Percentiles rank a stretch among this genome's conserved stretches.
Conservation (phyloP, 2,888 invertebrate genomes). For the Agrochola lychnidis region DNA sequence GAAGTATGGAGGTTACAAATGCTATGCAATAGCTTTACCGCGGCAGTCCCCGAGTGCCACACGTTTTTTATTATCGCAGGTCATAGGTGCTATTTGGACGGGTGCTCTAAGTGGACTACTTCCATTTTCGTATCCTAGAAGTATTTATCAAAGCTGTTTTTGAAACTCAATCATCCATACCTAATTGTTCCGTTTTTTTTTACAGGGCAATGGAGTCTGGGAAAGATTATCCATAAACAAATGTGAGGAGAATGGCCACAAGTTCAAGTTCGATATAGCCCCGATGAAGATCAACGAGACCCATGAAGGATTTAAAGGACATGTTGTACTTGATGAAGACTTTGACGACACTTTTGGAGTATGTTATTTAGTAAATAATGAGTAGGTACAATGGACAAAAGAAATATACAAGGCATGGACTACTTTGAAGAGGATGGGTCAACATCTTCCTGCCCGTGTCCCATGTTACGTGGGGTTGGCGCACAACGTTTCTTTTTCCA, state of each 20-base stretch:
- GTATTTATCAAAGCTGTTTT: not conserved
- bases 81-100: too few species aligned
- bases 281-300: constrained; percentile 77
- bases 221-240: constrained; percentile 25
- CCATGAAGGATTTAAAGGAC: constrained; percentile 74
- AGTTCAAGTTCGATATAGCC: constrained; percentile 61
- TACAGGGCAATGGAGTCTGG: constrained; percentile 45
- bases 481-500: too few species aligned
- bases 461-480: too few species aligned
- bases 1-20: too few species aligned
- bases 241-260: constrained; percentile 57
- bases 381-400: too few species aligned
- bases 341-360: constrained; percentile 36
- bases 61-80: too few species aligned
- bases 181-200: not conserved
- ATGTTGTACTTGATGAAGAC: constrained; percentile 64
- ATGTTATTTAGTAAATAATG: constrained; percentile 2
- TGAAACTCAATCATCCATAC: too few species aligned
- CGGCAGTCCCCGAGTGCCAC: too few species aligned
- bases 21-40: too few species aligned
- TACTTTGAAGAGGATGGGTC: too few species aligned
- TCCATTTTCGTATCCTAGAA: not conserved
- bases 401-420: not conserved
- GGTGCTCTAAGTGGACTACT: not conserved
- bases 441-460: too few species aligned